phyloP scores from a whole-genome alignment of 2,113 vertebrate genomes.

The Cryptoleucopteryx plumbea region DNA sequence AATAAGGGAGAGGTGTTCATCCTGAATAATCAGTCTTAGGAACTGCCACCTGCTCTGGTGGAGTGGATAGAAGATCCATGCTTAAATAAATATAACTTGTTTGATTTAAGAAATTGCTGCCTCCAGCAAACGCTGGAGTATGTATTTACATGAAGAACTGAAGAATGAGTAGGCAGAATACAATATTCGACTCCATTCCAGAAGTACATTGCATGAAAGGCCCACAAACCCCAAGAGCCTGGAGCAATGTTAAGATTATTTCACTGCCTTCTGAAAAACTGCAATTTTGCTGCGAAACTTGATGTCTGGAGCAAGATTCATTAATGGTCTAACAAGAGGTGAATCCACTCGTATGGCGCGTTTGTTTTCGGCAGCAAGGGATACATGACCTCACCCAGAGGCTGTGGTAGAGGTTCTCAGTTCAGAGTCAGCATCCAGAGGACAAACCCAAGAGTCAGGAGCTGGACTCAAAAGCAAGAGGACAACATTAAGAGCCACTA shows the following conservation, averaged over 20 bases:
- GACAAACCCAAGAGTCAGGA: background rate
- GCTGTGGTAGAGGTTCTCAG: background rate
- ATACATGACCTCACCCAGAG: background rate
- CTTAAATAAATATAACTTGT: conserved; percentile 13
- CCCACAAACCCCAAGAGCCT: background rate
- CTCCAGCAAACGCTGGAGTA: background rate
- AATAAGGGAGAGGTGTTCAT: background rate
- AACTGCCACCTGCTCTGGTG: background rate
- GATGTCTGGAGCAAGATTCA: background rate
- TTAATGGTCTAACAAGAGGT: background rate
- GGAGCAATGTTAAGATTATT: background rate
- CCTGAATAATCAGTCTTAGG: background rate
- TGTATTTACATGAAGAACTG: background rate
- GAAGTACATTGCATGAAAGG: background rate
- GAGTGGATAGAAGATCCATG: background rate
- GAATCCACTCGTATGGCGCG: background rate
- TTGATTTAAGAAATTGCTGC: background rate
- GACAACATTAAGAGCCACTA: background rate
- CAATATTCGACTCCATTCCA: background rate
- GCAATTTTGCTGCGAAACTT: background rate
- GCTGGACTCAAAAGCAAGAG: background rate
- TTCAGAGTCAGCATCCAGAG: background rate
- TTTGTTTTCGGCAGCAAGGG: background rate
- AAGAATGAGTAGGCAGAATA: conserved; percentile 4
- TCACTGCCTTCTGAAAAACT: background rate